phyloP scores from a whole-genome alignment of 2,888 invertebrate species.

The Andricus quercusramuli region DNA sequence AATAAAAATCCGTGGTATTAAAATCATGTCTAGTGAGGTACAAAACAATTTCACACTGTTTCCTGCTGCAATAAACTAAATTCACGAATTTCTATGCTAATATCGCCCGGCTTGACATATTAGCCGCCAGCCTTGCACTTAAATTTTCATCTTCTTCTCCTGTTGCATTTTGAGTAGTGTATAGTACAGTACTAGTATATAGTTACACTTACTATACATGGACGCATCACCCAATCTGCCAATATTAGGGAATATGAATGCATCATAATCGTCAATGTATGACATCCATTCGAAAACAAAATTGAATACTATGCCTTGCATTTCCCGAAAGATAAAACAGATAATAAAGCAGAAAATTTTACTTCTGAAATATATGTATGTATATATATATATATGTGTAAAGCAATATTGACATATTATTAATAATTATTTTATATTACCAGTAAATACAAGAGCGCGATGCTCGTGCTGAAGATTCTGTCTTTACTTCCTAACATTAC shows the following conservation, averaged over 20 bases:
- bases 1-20: no score
- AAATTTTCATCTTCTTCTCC: neutral
- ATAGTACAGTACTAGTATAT: neutral
- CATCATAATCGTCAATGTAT: neutral
- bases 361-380: no score
- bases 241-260: neutral
- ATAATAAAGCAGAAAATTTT: no score
- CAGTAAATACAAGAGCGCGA: no score
- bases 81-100: neutral
- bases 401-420: no score
- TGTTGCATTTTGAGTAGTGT: slow-evolving; percentile 4
- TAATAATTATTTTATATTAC: no score
- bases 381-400: no score
- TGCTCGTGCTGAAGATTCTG: no score
- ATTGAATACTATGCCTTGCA: neutral
- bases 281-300: neutral
- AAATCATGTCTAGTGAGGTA: no score
- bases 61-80: neutral
- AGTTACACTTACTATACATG: neutral
- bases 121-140: neutral
- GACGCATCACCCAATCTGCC: neutral
- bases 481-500: no score
- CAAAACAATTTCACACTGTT: no score
- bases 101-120: neutral
- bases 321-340: no score